Evolutionary conservation across 2,888 invertebrate species (phyloP).

Genomic region (Sepioteuthis lessoniana): DNA sequence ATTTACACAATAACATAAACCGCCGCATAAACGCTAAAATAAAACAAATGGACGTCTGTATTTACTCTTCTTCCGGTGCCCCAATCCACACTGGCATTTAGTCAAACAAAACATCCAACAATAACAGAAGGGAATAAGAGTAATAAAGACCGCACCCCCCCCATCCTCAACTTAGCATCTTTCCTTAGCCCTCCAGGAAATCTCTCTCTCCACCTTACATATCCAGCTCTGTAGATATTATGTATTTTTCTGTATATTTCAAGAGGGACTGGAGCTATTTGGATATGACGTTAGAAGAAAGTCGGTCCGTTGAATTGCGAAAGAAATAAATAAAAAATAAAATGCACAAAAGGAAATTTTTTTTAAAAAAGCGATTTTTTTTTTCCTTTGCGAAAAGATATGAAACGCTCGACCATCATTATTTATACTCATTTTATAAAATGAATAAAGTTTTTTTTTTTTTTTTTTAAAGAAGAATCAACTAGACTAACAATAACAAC

Average conservation of each 20-base stretch:
- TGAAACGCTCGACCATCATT: no score
- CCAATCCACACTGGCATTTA: slow-evolving; percentile 17
- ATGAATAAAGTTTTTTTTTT: no score
- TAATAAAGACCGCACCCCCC: neutral
- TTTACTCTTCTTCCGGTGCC: neutral
- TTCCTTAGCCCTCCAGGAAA: neutral
- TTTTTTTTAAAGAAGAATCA: no score
- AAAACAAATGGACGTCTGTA: neutral
- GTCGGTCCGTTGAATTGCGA: neutral
- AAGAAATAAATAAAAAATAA: neutral
- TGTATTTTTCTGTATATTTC: neutral
- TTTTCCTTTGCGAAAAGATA: no score
- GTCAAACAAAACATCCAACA: slow-evolving; percentile 21
- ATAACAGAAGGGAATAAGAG: slow-evolving; percentile 17
- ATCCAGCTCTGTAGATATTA: neutral
- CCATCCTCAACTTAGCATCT: neutral
- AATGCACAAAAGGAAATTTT: neutral
- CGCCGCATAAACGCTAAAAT: neutral
- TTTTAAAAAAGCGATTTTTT: no score
- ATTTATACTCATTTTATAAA: no score
- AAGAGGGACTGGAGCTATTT: neutral
- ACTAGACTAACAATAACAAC: no score
- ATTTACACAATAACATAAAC: neutral
- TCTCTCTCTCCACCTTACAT: no score
- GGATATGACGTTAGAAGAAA: neutral